These are phyloP conservation scores for Chrysina gloriosa DNA, from an alignment of 2,888 invertebrate species.

Conservation along the genomic window DNA sequence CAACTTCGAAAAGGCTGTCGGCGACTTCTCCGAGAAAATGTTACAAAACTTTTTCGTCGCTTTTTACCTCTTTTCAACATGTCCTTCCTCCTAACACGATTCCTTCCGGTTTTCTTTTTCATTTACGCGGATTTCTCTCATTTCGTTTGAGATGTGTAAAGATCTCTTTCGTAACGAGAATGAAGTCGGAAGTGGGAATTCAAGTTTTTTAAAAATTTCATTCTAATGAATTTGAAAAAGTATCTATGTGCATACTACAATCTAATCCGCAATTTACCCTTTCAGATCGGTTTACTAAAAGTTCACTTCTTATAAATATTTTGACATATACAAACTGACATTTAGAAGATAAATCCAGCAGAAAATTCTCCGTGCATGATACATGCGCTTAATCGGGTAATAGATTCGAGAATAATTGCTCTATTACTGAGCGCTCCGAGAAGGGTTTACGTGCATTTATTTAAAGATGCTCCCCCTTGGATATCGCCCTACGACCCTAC, in stretches of 20 bases:
- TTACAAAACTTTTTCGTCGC: neutral
- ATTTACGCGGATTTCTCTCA: too few relatives aligned
- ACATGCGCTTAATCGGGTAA: neutral
- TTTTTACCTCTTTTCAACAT: neutral
- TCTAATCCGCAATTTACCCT: too few relatives aligned
- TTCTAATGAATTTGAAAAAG: too few relatives aligned
- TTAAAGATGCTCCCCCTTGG: neutral
- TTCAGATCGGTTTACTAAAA: too few relatives aligned
- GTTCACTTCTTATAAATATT: too few relatives aligned
- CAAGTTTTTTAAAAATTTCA: too few relatives aligned
- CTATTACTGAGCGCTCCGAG: neutral
- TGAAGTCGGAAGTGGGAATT: too few relatives aligned
- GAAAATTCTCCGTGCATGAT: neutral
- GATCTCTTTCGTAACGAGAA: too few relatives aligned
- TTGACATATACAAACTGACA: neutral
- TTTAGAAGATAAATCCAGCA: neutral
- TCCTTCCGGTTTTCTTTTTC: too few relatives aligned
- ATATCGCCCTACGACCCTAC: neutral
- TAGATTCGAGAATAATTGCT: constrained; percentile 7
- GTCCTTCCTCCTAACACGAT: neutral
- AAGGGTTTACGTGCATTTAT: neutral
- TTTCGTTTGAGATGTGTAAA: too few relatives aligned
- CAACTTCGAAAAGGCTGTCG: constrained; percentile 11
- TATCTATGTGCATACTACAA: too few relatives aligned
- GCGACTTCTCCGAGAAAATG: constrained; percentile 10